Percentiles rank a stretch among this genome's conserved stretches.
Conservation (phyloP, 2,113 vertebrate species). For the Emydura subglobosa region DNA sequence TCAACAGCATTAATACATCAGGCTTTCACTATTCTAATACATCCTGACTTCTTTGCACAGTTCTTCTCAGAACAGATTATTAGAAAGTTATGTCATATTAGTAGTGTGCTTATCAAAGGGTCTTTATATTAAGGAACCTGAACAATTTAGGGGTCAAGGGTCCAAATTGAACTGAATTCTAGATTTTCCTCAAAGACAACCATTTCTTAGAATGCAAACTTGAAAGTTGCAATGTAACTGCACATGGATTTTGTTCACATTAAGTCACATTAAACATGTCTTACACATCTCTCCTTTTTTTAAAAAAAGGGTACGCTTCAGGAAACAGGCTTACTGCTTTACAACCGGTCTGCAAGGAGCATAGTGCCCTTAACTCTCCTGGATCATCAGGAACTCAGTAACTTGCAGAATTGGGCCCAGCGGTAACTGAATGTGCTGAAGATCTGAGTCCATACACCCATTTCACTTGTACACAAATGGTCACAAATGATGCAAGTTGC, state of each 20-base stretch:
- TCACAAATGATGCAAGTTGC: not conserved
- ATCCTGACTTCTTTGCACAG: not conserved
- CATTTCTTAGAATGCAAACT: not conserved
- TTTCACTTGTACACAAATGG: not conserved
- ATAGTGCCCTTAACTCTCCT: not conserved
- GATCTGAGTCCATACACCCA: not conserved
- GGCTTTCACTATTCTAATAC: constrained; percentile 18
- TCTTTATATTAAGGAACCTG: not conserved
- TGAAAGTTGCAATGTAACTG: not conserved
- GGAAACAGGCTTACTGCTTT: not conserved
- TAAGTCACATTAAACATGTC: not conserved
- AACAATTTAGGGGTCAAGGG: not conserved
- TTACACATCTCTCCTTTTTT: not conserved
- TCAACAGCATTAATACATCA: not conserved
- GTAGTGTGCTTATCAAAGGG: not conserved
- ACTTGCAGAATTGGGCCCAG: not conserved
- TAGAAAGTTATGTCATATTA: constrained; percentile 1
- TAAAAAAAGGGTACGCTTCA: not conserved
- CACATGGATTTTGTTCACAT: not conserved
- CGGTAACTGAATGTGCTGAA: not conserved
- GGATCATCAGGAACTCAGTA: fast-evolving
- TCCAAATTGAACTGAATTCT: not conserved
- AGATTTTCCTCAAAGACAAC: not conserved
- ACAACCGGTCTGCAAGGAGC: not conserved
- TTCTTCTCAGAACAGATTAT: not conserved